Conservation (phyloP, 2,797 vertebrate species). For the Rhabdophis nuchalis region DNA sequence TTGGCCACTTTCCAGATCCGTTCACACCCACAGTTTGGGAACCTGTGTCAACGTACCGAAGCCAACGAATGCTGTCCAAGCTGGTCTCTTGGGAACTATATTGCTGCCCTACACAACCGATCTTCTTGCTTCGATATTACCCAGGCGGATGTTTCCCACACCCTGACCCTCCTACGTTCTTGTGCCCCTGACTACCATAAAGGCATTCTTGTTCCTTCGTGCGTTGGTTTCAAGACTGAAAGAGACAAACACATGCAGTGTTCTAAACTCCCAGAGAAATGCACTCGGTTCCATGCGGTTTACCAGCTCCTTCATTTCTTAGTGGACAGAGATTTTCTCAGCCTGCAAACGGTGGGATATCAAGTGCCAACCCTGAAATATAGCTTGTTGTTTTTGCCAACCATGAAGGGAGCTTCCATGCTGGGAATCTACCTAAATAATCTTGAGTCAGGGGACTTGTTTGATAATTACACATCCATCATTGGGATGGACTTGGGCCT, state of each 20-base stretch:
- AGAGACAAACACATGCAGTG: constrained; percentile 79
- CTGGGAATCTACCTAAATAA: constrained; percentile 90
- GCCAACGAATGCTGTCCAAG: constrained; percentile 89
- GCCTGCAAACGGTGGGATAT: constrained; percentile 91
- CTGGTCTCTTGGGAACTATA: constrained; percentile 96
- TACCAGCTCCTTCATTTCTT: constrained; percentile 95
- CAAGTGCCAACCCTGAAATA: constrained; percentile 97
- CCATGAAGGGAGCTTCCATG: constrained; percentile 85
- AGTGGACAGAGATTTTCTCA: constrained; percentile 93
- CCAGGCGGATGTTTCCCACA: constrained; percentile 83
- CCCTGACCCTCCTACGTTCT: constrained; percentile 83
- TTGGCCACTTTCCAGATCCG: constrained; percentile 80
- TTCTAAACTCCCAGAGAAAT: constrained; percentile 83
- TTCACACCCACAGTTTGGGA: constrained; percentile 84
- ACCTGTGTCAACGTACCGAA: constrained; percentile 82
- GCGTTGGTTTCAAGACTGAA: constrained; percentile 65
- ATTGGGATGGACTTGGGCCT: constrained; percentile 96
- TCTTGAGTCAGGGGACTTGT: constrained; percentile 81
- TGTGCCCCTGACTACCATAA: constrained; percentile 91
- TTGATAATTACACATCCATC: constrained; percentile 87
- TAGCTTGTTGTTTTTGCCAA: constrained; percentile 89
- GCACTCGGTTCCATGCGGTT: constrained; percentile 80
- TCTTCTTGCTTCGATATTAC: constrained; percentile 91
- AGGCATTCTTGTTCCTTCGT: constrained; percentile 80
- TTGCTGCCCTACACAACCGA: constrained; percentile 89